phyloP scores from a whole-genome alignment of 2,113 vertebrate species.

The Pardalotus punctatus region DNA sequence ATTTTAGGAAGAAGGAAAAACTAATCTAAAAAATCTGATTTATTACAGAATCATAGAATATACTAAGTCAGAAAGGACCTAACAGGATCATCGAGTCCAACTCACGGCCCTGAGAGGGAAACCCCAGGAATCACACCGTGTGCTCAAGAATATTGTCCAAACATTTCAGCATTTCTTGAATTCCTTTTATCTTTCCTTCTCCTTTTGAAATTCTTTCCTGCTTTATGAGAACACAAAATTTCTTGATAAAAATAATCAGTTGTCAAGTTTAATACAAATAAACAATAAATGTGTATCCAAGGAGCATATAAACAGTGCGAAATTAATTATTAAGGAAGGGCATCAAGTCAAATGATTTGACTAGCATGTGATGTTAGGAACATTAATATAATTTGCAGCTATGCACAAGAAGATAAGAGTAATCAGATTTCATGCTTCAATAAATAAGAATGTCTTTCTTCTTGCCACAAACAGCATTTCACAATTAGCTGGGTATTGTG shows the following conservation, averaged over 20 bases:
- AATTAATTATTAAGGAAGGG: background rate
- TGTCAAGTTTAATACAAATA: background rate
- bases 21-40: background rate
- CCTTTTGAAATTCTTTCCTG: background rate
- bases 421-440: background rate
- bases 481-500: background rate
- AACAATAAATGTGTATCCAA: background rate
- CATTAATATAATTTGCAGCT: background rate
- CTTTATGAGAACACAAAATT: background rate
- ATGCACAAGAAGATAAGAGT: background rate
- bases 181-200: background rate
- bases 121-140: background rate
- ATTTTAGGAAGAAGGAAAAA: background rate
- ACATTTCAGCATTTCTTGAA: accelerated
- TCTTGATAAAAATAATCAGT: background rate
- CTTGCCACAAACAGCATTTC: background rate
- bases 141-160: background rate
- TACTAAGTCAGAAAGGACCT: background rate
- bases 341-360: background rate
- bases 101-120: background rate
- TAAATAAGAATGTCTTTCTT: background rate
- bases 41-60: background rate
- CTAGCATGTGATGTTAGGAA: background rate
- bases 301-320: background rate
- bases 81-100: background rate